phyloP scores from a whole-genome alignment of 92 coral and sea anemone genomes.

The Pocillopora meandrina region DNA sequence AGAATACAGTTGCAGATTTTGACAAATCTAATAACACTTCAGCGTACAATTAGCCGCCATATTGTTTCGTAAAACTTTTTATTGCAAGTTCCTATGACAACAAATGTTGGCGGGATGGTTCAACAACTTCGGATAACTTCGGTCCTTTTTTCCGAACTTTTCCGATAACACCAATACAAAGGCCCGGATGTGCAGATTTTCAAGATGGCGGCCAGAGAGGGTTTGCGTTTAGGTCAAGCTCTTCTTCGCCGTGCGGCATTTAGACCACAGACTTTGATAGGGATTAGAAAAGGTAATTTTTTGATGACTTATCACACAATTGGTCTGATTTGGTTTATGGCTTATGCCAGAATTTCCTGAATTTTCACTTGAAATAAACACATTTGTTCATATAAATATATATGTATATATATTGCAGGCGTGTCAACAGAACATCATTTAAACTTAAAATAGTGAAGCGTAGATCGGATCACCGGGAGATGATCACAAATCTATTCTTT shows the following conservation, averaged over 20 bases:
- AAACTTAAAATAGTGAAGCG: too few relatives aligned
- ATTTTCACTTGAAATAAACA: not conserved
- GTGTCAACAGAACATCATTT: too few relatives aligned
- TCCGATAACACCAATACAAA: not conserved
- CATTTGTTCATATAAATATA: too few relatives aligned
- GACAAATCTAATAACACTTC: not conserved
- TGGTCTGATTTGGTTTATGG: not conserved
- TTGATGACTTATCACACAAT: too few relatives aligned
- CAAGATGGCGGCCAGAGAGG: slow-evolving; percentile 86
- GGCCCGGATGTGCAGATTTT: slow-evolving; percentile 30
- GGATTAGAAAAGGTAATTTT: slow-evolving; percentile 36
- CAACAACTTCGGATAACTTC: not conserved
- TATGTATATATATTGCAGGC: too few relatives aligned
- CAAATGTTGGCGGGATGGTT: not conserved
- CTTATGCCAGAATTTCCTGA: not conserved
- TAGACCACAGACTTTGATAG: slow-evolving; percentile 30
- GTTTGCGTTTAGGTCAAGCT: slow-evolving; percentile 42
- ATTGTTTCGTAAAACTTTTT: slow-evolving; percentile 34
- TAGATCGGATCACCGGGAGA: too few relatives aligned
- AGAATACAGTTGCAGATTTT: not conserved
- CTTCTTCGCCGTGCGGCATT: slow-evolving; percentile 43
- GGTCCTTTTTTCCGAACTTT: not conserved
- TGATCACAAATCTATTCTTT: too few relatives aligned
- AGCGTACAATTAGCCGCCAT: slow-evolving; percentile 28
- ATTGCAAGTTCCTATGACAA: slow-evolving; percentile 41